A percentile compares a stretch with the other conserved stretches of the same genome.
Evolutionary conservation across 1,140 invertebrate genomes (phyloP).

Genomic region (Apis florea): DNA sequence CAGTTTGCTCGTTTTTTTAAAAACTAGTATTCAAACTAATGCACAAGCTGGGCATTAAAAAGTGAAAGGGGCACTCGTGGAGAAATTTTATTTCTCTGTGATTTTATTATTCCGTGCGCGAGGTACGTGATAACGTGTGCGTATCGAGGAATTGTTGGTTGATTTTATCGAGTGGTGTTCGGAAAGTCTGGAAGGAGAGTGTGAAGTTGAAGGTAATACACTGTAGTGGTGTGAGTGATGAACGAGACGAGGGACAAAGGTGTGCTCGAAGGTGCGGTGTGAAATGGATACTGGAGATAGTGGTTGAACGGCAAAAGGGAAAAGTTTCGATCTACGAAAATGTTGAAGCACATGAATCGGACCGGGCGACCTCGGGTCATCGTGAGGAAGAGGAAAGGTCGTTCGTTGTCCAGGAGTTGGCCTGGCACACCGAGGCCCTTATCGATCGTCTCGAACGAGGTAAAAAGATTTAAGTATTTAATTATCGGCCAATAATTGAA

Average conservation of each 20-base stretch:
- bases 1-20: neutral
- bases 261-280: neutral
- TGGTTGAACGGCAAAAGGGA: neutral
- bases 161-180: neutral
- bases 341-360: constrained; percentile 75
- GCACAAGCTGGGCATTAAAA: neutral
- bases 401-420: constrained; percentile 77
- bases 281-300: constrained; percentile 4
- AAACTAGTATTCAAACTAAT: neutral
- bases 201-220: neutral
- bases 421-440: constrained; percentile 74
- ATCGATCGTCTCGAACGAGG: constrained; percentile 75
- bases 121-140: neutral
- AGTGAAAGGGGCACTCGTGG: constrained; percentile 13
- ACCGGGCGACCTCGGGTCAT: constrained; percentile 66
- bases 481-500: neutral
- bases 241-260: neutral
- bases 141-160: neutral
- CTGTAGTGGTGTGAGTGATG: neutral
- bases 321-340: constrained; percentile 41
- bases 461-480: constrained; percentile 57
- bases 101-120: neutral
- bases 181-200: too few species aligned
- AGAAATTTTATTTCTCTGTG: neutral
- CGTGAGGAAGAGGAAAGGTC: constrained; percentile 72